Conservation (phyloP, 2,113 vertebrate species). For the Mus musculus region GRCm39 chr4:107422001-107422500, state of each 20-base stretch:
- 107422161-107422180: fast-evolving
- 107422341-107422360: neutral
- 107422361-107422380: neutral
- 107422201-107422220: neutral
- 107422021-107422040: neutral
- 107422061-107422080: neutral
- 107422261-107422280: neutral
- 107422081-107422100: neutral
- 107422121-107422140: neutral
- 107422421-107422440: neutral
- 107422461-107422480: neutral
- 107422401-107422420: neutral
- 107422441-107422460: neutral
- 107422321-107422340: neutral
- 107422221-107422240: neutral
- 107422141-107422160: neutral
- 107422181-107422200: neutral
- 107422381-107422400: fast-evolving
- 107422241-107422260: neutral
- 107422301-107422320: neutral
- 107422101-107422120: neutral
- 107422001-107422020: neutral
- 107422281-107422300: neutral
- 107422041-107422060: neutral
- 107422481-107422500: neutral